These are phyloP conservation scores for Chrysopilus asiliformis DNA, from an alignment of 2,888 invertebrate species.

Conservation along the genomic window DNA sequence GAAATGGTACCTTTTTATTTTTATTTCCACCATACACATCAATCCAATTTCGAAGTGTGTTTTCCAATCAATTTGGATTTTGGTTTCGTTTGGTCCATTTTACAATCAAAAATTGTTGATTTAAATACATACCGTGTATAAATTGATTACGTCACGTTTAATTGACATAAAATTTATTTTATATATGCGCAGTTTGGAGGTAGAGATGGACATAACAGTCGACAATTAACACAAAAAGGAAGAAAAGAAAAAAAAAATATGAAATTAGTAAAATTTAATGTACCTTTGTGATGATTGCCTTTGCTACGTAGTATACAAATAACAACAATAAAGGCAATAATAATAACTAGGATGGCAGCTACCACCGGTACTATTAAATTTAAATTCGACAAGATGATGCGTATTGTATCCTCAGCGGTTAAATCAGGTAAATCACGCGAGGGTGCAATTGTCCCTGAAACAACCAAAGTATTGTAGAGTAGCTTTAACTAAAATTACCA, in stretches of 20 bases:
- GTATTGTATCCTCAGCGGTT: conserved; percentile 69
- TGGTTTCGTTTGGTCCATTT: too few species aligned
- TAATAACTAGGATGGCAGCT: conserved; percentile 81
- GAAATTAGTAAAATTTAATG: conserved; percentile 36
- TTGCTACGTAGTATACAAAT: conserved; percentile 83
- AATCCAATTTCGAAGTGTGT: too few species aligned
- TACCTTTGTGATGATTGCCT: conserved; percentile 73
- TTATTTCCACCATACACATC: too few species aligned
- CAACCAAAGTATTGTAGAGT: conserved; percentile 30
- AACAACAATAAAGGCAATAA: conserved; percentile 86
- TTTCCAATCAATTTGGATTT: too few species aligned
- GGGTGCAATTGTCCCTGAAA: conserved; percentile 93
- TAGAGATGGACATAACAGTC: conserved; percentile 57
- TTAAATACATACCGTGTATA: too few species aligned
- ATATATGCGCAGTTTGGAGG: conserved; percentile 60
- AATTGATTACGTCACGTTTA: too few species aligned
- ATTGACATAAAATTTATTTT: too few species aligned
- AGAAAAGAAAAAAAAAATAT: conserved; percentile 26
- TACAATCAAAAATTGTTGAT: too few species aligned
- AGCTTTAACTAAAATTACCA: background rate
- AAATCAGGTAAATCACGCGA: conserved; percentile 68
- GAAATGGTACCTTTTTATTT: conserved; percentile 63
- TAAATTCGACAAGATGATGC: conserved; percentile 77
- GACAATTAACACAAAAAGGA: conserved; percentile 17
- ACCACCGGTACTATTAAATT: conserved; percentile 89